Percentiles rank a stretch among this genome's conserved stretches.
phyloP scores from a whole-genome alignment of 2,113 vertebrate species.

The Pelecanoides urinatrix region DNA sequence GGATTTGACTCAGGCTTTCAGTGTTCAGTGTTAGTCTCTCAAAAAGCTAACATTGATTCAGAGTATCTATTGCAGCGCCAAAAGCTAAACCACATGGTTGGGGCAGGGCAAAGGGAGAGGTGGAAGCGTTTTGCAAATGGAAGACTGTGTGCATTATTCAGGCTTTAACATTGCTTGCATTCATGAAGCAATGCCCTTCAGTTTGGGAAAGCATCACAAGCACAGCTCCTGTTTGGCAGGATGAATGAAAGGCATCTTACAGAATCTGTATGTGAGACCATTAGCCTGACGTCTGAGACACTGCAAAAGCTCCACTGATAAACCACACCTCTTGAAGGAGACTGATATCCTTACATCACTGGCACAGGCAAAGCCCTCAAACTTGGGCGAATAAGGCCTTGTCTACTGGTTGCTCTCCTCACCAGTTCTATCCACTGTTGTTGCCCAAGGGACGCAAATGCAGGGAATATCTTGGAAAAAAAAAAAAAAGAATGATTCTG shows the following conservation, averaged over 20 bases:
- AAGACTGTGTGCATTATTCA: slow-evolving; percentile 65
- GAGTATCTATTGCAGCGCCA: slow-evolving; percentile 37
- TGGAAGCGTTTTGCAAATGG: slow-evolving; percentile 13
- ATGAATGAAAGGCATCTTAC: slow-evolving; percentile 57
- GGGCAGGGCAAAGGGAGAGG: slow-evolving; percentile 25
- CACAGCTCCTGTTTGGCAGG: slow-evolving; percentile 43
- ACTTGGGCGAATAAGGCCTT: slow-evolving; percentile 1
- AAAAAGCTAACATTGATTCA: slow-evolving; percentile 55
- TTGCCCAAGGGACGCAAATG: background rate
- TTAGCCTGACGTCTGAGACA: background rate
- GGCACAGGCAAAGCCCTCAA: slow-evolving; percentile 14
- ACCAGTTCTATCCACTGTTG: background rate
- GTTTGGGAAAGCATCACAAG: slow-evolving; percentile 48
- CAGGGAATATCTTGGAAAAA: background rate
- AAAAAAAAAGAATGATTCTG: background rate
- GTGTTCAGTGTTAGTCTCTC: background rate
- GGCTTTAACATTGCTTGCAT: slow-evolving; percentile 68
- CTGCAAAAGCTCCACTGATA: slow-evolving; percentile 39
- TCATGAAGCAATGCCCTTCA: slow-evolving; percentile 57
- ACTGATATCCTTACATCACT: slow-evolving; percentile 25
- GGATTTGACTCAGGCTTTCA: background rate
- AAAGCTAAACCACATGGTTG: slow-evolving; percentile 52
- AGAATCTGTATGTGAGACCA: slow-evolving; percentile 29
- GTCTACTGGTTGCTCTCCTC: background rate
- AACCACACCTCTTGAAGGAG: slow-evolving; percentile 42